Evolutionary conservation across 1,140 invertebrate genomes (phyloP).

Genomic region (Aphelenchoides avenae): DNA sequence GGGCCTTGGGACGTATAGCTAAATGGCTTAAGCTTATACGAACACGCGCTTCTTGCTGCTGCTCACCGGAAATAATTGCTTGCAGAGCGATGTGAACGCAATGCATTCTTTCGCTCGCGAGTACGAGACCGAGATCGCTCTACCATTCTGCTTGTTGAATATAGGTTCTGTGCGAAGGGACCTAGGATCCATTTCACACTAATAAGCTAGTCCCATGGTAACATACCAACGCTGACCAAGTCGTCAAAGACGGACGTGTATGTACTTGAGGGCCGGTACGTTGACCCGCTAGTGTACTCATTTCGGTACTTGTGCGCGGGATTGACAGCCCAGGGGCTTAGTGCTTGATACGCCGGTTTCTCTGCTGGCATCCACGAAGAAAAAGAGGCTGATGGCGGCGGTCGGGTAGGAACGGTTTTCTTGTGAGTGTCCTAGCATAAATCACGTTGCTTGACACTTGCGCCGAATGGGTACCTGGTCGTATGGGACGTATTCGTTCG

Average conservation of each 20-base stretch:
- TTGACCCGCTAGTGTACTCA: conserved; percentile 46
- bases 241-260: conserved; percentile 57
- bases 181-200: too few species aligned
- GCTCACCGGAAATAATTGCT: conserved; percentile 40
- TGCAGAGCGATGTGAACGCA: conserved; percentile 50
- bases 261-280: conserved; percentile 36
- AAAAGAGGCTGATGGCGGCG: conserved; percentile 52
- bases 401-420: conserved; percentile 42
- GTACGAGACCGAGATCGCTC: conserved; percentile 58
- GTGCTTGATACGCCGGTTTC: conserved; percentile 48
- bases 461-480: conserved; percentile 55
- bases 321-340: conserved; percentile 53
- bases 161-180: conserved; percentile 52
- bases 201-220: too few species aligned
- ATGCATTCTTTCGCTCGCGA: conserved; percentile 53
- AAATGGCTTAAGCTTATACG: conserved; percentile 14
- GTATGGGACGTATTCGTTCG: conserved; percentile 52
- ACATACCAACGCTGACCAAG: conserved; percentile 41
- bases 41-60: neutral
- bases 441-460: too few species aligned
- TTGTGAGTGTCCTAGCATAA: too few species aligned
- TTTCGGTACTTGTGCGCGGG: conserved; percentile 52
- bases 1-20: conserved; percentile 49
- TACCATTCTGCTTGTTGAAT: conserved; percentile 51
- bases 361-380: conserved; percentile 54